These are phyloP conservation scores for Cantharis lateralis DNA, from an alignment of 2,888 invertebrate genomes.

Conservation along the genomic window DNA sequence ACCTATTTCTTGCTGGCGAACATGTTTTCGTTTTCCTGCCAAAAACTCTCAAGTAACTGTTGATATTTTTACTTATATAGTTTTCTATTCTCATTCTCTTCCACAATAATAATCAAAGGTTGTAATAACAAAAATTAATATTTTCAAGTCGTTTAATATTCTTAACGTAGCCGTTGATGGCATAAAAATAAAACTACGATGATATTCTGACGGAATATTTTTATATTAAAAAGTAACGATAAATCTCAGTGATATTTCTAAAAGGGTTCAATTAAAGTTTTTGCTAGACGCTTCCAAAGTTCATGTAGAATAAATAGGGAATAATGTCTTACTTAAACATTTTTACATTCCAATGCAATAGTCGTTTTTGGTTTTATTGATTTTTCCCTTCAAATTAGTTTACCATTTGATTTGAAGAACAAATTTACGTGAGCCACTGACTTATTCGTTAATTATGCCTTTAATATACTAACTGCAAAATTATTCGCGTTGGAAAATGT, in stretches of 20 bases:
- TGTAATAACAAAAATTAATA: background rate
- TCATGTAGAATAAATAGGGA: background rate
- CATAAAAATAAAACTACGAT: background rate
- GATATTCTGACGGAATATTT: background rate
- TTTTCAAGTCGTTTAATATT: background rate
- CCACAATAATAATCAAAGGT: background rate
- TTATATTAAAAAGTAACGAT: background rate
- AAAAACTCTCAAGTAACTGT: conserved; percentile 28
- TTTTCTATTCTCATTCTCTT: background rate
- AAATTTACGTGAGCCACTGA: background rate
- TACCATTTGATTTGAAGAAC: background rate
- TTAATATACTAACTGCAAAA: background rate
- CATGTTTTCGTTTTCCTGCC: conserved; percentile 10
- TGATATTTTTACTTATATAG: conserved; percentile 23
- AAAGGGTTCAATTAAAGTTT: background rate
- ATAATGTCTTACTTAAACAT: background rate
- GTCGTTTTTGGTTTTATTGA: background rate
- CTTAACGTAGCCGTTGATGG: background rate
- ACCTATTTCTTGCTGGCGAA: conserved; percentile 17
- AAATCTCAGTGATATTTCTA: background rate
- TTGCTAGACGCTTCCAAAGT: background rate
- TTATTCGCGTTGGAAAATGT: background rate
- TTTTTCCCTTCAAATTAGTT: background rate
- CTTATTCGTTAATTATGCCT: background rate
- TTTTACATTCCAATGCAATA: background rate